Percentiles rank a stretch among this genome's conserved stretches.
These are phyloP conservation scores for Bibio marci DNA, from an alignment of 2,888 invertebrate species.

Conservation along the genomic window DNA sequence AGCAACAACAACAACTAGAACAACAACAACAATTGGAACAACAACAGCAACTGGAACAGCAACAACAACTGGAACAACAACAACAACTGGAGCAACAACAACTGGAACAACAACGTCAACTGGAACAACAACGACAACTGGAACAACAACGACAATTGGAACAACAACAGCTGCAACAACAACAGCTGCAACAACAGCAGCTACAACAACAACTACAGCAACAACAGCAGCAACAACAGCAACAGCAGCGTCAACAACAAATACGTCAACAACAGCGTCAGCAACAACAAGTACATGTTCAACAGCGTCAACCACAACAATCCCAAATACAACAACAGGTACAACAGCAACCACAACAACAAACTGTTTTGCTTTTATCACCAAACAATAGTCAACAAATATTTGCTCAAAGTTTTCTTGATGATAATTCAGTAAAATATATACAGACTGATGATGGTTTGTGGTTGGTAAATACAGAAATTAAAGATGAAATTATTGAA, in stretches of 20 bases:
- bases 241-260: background rate
- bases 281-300: no score
- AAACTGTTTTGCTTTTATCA: background rate
- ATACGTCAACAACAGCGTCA: background rate
- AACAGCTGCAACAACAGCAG: background rate
- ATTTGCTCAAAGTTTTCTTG: background rate
- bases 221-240: background rate
- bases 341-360: background rate
- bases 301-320: no score
- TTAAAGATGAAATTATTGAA: background rate
- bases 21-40: background rate
- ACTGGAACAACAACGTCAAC: background rate
- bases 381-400: background rate
- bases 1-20: background rate
- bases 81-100: background rate
- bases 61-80: background rate
- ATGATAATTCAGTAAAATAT: background rate
- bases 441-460: constrained; percentile 1
- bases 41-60: background rate
- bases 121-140: background rate
- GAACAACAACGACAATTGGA: background rate
- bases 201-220: background rate
- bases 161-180: background rate
- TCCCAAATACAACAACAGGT: no score
- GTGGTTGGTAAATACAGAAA: background rate